Evolutionary conservation across 2,888 invertebrate genomes (phyloP), one percentile per base, ranked within the genome.

Genomic region (Laspeyria flexula): DNA sequence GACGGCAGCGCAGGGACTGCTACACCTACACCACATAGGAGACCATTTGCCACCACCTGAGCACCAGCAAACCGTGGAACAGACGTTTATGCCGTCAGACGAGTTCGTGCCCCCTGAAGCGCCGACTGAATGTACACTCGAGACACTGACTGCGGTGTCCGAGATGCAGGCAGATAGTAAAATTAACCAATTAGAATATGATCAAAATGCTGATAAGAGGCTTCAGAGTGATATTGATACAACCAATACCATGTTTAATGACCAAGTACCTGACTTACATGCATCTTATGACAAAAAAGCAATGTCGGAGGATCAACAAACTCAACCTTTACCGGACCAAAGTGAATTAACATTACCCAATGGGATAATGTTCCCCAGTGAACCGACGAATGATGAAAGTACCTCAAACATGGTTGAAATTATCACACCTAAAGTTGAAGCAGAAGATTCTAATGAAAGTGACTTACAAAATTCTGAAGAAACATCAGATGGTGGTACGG

Each of bases 21-120:
- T 91, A 12, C 89, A 90, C 55, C 62, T 90, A n/a, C 90, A 87
- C 52, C 85, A 85, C 54, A 83, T 88, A 65, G 88, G 88, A 12
- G 85, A 86, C 53, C 86, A 85, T 44, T 69, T 86, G 11, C 73
- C 81, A 5, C 73, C 79, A 23, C 43, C 79, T 5, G 84, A 88
- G 25, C 83, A 84, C 27, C 80, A 80, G 31, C 85, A 88, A 31
- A 71, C 77, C 6, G 86, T 88, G 21, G 93, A 93, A 66, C 83
- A 89, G 34, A 72, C 84, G 16, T 93, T 88, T 57, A 83, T 90
- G 55, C 58, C 83, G 1, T 3, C 7, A 25, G 84, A 87, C 15
- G 84, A 83, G 53, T 88, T 82, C 54, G 73, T 60, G 11, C 58
- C 79, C 7, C 71, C 79, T 15, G 77, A 84, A 33, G 65, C 76